Base-by-base conservation (phyloP, 2,113 vertebrate genomes). In the Eulemur macaco region DNA sequence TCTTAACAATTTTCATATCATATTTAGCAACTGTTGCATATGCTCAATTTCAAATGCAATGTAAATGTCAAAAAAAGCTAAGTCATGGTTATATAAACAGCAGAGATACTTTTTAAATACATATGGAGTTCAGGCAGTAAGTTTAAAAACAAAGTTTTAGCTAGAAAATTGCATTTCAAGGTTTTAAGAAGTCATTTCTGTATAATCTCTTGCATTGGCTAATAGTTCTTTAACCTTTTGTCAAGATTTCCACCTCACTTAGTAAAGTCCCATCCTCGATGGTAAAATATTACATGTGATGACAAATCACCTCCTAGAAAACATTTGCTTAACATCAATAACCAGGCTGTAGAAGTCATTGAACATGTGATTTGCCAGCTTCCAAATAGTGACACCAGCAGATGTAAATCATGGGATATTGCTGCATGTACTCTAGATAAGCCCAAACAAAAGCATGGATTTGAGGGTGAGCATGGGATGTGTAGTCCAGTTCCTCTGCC, bases 1-100 rank as follows among this genome's bases (percentile, higher is more conserved):
- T 39, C 82, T 71, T 78, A 23, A 86, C 45, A 42, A 45, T 42
- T 66, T 86, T 71, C 76, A 58, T 64, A 15, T 56, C 45, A 18
- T 50, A 73, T 58, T 66, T 82, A 80, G 47, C 68, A 93, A 86
- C 82, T 71, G n/a, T 83, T 71, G 71, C 23, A 42, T 68, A 89
- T 42, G n/a, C 56, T 93, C 64, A 42, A 25, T 63, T 96, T 86
- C 80, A 92, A 95, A 74, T 31, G 45, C 54, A 78, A 66, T 66
- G 66, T 50, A 86, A 92, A 83, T 94, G 78, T 20, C 95, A 42
- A 63, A 69, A 74, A 86, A 92, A 92, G 39, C n/a, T 80, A 66
- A 68, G 64, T 45, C 42, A 86, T 64, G 58, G 54, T 96, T 95
- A 74, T 45, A 47, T 42, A 90, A 96, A 69, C 9, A 86, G 63